Conservation (phyloP, 2,797 vertebrate genomes). For the Hyperoplus immaculatus region DNA sequence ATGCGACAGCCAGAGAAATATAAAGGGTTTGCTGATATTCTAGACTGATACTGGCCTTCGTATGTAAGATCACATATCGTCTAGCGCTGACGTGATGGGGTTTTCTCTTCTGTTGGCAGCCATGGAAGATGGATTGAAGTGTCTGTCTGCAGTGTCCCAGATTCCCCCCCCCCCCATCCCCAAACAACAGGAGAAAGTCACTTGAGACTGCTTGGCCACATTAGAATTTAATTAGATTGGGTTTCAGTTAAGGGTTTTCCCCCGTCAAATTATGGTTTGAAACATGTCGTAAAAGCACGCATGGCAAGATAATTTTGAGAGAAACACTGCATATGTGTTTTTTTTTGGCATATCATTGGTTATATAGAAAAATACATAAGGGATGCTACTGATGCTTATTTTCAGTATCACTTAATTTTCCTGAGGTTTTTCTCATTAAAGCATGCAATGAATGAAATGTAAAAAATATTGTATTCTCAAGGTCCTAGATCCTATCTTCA, state of each 20-base stretch:
- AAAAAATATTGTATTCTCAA: not conserved
- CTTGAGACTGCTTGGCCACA: not conserved
- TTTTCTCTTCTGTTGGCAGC: constrained; percentile 6
- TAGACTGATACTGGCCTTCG: not conserved
- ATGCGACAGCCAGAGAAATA: not conserved
- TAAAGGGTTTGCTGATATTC: constrained; percentile 13
- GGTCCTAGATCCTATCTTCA: not conserved
- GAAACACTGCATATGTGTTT: not conserved
- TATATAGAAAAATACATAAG: not conserved
- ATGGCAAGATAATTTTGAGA: not conserved
- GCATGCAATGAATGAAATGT: not conserved
- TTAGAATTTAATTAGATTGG: constrained; percentile 3
- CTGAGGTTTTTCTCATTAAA: not conserved
- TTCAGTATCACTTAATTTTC: no score
- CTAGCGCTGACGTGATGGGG: not conserved
- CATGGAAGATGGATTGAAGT: not conserved
- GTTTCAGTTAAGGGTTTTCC: not conserved
- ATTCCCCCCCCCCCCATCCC: not conserved
- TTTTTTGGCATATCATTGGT: not conserved
- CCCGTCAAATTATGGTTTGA: not conserved
- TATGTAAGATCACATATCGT: constrained; percentile 27
- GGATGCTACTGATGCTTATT: not conserved
- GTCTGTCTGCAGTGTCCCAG: not conserved
- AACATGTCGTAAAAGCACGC: not conserved
- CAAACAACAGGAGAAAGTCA: constrained; percentile 17